Base-by-base conservation (phyloP, 23 tunicate species). In the Styela clava region DNA sequence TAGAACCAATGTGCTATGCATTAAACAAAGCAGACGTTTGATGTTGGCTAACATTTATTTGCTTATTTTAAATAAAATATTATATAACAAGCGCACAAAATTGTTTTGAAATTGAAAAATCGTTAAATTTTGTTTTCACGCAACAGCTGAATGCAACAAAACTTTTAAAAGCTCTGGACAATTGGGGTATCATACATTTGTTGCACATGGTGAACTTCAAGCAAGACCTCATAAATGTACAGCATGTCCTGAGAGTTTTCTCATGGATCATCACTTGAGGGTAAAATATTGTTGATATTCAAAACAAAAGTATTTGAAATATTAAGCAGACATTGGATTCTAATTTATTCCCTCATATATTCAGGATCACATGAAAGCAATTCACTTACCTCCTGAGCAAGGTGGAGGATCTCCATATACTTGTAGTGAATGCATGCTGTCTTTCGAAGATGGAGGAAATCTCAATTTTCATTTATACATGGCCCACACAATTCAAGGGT, bases 281-380 rank as follows among this genome's bases (percentile, higher is more conserved):
- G 97, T 91, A 73, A 61, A 23, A 21, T 73, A n/a, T 24, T n/a
- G n/a, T n/a, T n/a, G n/a, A n/a, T n/a, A 0, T 0, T 20, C n/a
- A n/a, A n/a, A n/a, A n/a, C n/a, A n/a, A n/a, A n/a, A n/a, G n/a
- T n/a, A n/a, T n/a, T n/a, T n/a, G n/a, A n/a, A n/a, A n/a, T n/a
- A n/a, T n/a, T n/a, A n/a, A n/a, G n/a, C n/a, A n/a, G n/a, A n/a
- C n/a, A n/a, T n/a, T n/a, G n/a, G n/a, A n/a, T n/a, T n/a, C n/a
- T n/a, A n/a, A n/a, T n/a, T n/a, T n/a, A n/a, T n/a, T n/a, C n/a
- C n/a, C n/a, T n/a, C n/a, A n/a, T n/a, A n/a, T n/a, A n/a, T n/a
- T n/a, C n/a, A 91, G 97, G 91, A 91, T 72, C 97, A 91, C 78
- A 79, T 86, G 64, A 86, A 79, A 72, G 91, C 91, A 3, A 83